These are phyloP conservation scores for Ptilonorhynchus violaceus DNA, from an alignment of 2,113 vertebrate species.

Conservation along the genomic window DNA sequence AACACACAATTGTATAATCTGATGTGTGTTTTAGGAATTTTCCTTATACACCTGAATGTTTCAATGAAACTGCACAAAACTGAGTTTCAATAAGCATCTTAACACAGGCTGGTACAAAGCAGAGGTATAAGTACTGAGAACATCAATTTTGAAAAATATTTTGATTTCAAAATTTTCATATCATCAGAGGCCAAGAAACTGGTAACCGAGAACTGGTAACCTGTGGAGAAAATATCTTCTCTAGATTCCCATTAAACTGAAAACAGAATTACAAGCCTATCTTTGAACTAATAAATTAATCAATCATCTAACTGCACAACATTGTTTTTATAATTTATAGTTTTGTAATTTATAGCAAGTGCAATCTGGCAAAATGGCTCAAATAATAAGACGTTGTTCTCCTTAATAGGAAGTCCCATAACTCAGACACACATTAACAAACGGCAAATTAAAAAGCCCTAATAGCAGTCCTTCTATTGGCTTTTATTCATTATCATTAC, in stretches of 20 bases:
- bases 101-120: background rate
- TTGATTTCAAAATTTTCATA: background rate
- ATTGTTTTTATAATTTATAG: conserved; percentile 47
- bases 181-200: background rate
- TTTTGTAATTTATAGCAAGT: conserved; percentile 51
- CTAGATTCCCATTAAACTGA: background rate
- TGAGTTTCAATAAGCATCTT: background rate
- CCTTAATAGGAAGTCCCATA: conserved; percentile 32
- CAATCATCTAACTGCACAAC: background rate
- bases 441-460: conserved; percentile 61
- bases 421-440: background rate
- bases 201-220: background rate
- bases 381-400: conserved; percentile 37
- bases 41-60: background rate
- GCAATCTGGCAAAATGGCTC: conserved; percentile 49
- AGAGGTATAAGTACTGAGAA: background rate
- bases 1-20: background rate
- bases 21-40: background rate
- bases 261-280: conserved; percentile 21
- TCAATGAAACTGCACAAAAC: background rate
- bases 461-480: conserved; percentile 33
- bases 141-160: background rate
- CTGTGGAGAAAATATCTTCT: background rate
- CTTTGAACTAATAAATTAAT: conserved; percentile 52
- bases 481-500: conserved; percentile 53